Conservation (phyloP, 2,888 invertebrate species). For the Agriopis leucophaearia region DNA sequence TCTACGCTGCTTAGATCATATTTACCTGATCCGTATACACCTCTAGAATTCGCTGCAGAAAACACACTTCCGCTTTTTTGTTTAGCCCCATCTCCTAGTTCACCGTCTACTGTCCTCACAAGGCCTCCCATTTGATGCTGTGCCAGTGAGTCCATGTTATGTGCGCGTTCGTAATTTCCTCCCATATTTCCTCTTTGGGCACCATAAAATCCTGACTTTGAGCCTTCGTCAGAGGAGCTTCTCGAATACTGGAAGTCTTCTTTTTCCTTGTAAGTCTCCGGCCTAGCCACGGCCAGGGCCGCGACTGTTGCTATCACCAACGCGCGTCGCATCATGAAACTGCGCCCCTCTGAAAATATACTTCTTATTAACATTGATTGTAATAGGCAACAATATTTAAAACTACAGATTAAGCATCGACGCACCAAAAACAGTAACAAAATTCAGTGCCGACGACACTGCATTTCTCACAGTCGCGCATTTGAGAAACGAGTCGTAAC, state of each 20-base stretch:
- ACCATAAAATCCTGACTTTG: constrained; percentile 77
- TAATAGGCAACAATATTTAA: neutral
- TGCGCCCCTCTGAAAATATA: constrained; percentile 50
- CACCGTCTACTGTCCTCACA: constrained; percentile 75
- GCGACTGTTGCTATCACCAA: constrained; percentile 65
- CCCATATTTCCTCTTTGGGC: constrained; percentile 85
- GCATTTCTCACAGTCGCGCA: too few relatives aligned
- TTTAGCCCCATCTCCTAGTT: constrained; percentile 74
- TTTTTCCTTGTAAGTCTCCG: constrained; percentile 77
- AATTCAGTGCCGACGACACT: too few relatives aligned
- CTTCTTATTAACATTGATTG: neutral
- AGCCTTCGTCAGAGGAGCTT: constrained; percentile 80
- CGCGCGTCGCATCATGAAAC: constrained; percentile 66
- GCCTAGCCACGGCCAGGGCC: constrained; percentile 69
- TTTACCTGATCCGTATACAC: constrained; percentile 73
- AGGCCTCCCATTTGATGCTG: constrained; percentile 81
- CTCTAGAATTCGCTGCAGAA: constrained; percentile 77
- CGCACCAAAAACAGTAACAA: too few relatives aligned
- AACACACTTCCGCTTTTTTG: constrained; percentile 73
- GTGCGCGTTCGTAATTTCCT: constrained; percentile 80
- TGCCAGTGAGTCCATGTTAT: constrained; percentile 81
- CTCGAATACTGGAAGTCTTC: constrained; percentile 82
- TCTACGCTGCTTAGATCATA: constrained; percentile 72
- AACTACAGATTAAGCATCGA: too few relatives aligned
- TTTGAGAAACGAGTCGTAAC: too few relatives aligned